Base-by-base conservation (phyloP, 2,888 invertebrate species). In the Onchidella celtica region DNA sequence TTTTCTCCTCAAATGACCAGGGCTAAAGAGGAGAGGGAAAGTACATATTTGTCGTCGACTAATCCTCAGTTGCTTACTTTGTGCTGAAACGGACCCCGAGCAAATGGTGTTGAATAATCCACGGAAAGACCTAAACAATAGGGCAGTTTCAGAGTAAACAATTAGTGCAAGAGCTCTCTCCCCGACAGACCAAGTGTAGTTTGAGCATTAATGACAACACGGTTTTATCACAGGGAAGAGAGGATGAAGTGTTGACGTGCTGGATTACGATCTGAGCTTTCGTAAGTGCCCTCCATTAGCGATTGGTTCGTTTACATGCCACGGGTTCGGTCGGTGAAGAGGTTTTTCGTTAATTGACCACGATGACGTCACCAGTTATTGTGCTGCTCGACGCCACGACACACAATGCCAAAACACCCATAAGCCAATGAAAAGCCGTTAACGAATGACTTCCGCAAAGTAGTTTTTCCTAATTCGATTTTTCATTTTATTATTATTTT, bases 241-340 rank as follows among this genome's bases (percentile, higher is more conserved):
- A 11, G 34, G 32, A 59, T 72, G 32, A 47, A 72, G 21, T 59
- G 57, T n/a, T 21, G 17, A 11, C 21, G 24, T 21, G 14, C 3
- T 24, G 36, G 73, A 73, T 73, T 73, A 59, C 21, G 59, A 9
- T 3, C n/a, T 11, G 73, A 73, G 59, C 73, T 36, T 38, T 29
- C 57, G 14, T 59, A 61, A 38, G 73, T 38, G 29, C 24, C 36
- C 36, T n/a, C 61, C 73, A 61, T 73, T 59, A 61, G 61, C 21
- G 38, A 73, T 24, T 27, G 9, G 59, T 24, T 0, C 73, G 21
- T 57, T 59, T 57, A 34, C 57, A n/a, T 57, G 34, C 2, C 21
- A 36, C n/a, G 57, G 36, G 38, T 38, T 17, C 61, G 1, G 38
- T n/a, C 9, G 0, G 24, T 73, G 59, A 61, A 61, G 73, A 57